Evolutionary conservation across 2,797 vertebrate species (phyloP).

Genomic region (Rhinoraja longicauda): DNA sequence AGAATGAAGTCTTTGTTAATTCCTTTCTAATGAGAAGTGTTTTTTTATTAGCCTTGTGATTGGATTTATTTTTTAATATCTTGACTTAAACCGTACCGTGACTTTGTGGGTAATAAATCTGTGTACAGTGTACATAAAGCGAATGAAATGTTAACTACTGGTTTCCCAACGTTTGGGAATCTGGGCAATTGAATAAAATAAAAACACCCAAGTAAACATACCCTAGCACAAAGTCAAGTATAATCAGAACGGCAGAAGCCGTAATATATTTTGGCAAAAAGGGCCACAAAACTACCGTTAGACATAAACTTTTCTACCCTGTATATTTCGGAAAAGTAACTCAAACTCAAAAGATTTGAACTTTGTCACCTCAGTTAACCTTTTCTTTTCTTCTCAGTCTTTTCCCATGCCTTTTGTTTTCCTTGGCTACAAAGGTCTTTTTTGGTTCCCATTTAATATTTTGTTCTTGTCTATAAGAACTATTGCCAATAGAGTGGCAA

Average conservation of each 20-base stretch:
- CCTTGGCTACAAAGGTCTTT: conserved; percentile 57
- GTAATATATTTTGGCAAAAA: conserved; percentile 28
- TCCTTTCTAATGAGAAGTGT: too few species aligned
- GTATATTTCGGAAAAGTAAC: conserved; percentile 32
- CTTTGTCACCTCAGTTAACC: conserved; percentile 33
- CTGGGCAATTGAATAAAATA: conserved; percentile 7
- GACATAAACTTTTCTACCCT: conserved; percentile 27
- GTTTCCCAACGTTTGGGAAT: conserved; percentile 15
- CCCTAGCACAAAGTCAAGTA: conserved; percentile 16
- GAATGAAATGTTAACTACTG: conserved; percentile 29
- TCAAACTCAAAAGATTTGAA: conserved; percentile 24
- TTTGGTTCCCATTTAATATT: conserved; percentile 59
- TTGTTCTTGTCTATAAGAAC: conserved; percentile 61
- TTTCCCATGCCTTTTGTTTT: conserved; percentile 73
- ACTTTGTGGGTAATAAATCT: neutral
- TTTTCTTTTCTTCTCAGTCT: conserved; percentile 36
- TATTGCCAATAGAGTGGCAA: conserved; percentile 56
- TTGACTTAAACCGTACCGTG: neutral
- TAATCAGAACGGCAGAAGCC: conserved; percentile 17
- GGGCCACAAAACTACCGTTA: neutral
- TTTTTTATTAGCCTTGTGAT: neutral
- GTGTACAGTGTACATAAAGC: neutral
- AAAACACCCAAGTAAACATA: conserved; percentile 28
- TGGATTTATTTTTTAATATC: neutral
- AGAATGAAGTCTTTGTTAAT: neutral